Conservation (phyloP, 2,888 invertebrate genomes). For the Priocnemis perturbator region DNA sequence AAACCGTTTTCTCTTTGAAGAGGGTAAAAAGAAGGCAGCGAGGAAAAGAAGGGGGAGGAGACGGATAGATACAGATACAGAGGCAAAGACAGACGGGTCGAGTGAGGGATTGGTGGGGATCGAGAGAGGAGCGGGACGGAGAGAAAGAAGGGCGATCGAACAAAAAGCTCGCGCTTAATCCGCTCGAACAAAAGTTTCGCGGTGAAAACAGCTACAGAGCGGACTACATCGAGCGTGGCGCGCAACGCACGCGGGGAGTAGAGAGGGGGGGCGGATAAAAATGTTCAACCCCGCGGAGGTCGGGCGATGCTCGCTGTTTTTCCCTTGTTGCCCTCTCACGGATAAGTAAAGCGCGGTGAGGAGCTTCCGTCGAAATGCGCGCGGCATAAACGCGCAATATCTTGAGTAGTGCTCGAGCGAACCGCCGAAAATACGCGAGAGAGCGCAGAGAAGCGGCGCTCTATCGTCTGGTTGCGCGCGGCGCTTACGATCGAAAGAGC, state of each 20-base stretch:
- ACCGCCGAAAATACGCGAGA: no score
- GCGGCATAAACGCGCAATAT: no score
- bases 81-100: background rate
- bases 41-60: background rate
- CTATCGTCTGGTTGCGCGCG: no score
- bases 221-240: background rate
- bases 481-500: no score
- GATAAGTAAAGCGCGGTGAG: no score
- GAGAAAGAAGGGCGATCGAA: background rate
- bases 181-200: constrained; percentile 14
- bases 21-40: constrained; percentile 9
- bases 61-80: no score
- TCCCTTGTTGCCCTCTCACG: background rate
- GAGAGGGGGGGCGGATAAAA: constrained; percentile 2
- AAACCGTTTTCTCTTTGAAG: constrained; percentile 1
- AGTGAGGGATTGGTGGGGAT: background rate
- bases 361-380: no score
- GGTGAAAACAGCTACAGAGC: constrained; percentile 6
- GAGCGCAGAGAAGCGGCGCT: no score
- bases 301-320: background rate
- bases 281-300: no score
- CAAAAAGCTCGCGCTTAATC: constrained; percentile 15
- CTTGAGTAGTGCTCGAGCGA: no score
- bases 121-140: background rate
- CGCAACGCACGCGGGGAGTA: no score